A percentile compares a stretch with the other conserved stretches of the same genome.
Evolutionary conservation across 2,113 vertebrate species (phyloP).

Genomic region (Ovis aries): ARS-UI_Ramb_v3.0 NC_056060.1:76533501-76534000

Average conservation of each 20-base stretch:
- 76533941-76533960: background rate
- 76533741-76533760: background rate
- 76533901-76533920: background rate
- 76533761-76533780: background rate
- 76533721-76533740: slow-evolving; percentile 6
- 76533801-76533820: background rate
- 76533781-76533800: background rate
- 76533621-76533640: background rate
- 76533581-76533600: background rate
- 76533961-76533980: background rate
- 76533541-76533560: slow-evolving; percentile 19
- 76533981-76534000: background rate
- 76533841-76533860: background rate
- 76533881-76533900: background rate
- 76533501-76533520: background rate
- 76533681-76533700: background rate
- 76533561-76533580: background rate
- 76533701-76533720: background rate
- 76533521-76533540: background rate
- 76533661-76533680: slow-evolving; percentile 5
- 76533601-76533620: background rate
- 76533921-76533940: background rate
- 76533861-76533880: background rate
- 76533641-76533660: background rate
- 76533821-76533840: background rate